Base-by-base conservation (phyloP, 2,113 vertebrate species). In the Garra rufa region DNA sequence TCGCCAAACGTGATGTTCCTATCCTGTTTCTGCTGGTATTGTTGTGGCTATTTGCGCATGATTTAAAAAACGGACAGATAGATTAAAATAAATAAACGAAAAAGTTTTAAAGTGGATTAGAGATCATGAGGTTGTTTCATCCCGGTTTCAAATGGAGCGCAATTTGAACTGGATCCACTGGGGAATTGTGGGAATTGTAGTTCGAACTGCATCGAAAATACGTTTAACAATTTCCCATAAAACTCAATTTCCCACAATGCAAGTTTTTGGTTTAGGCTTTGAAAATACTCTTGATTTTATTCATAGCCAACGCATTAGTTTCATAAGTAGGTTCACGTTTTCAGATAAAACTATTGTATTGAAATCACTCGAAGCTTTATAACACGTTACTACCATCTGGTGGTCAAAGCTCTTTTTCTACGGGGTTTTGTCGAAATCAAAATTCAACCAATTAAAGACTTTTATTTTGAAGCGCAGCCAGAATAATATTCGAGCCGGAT, bases 171-270 rank as follows among this genome's bases (percentile, higher is more conserved):
- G 79, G 44, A 70, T 55, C 5, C 38, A 10, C 8, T 84, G 19
- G 63, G 19, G 65, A n/a, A 6, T 41, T 85, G 8, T 70, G 88
- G 90, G 86, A 89, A 52, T 55, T 91, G 88, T 48, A 92, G 91
- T 92, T 83, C 48, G 0, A 0, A 8, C 1, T 24, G 0, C 2
- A 5, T 15, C 14, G 3, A 52, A 28, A 52, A 1, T 1, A 34
- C 13, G 6, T 9, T 46, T 2, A 17, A 46, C 1, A 1, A 19
- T 3, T 30, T 14, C 3, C 14, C 4, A 14, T 57, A 0, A 82
- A 89, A 92, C 91, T 89, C 84, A 87, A 86, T 84, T 84, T 87
- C 88, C 93, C 91, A 91, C 1, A 88, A 86, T 74, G 50, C 21
- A 2, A 1, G n/a, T 10, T 38, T 43, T 11, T 28, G 21, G 0